Percentiles rank a stretch among this genome's conserved stretches.
These are phyloP conservation scores for Vanacampus margaritifer DNA, from an alignment of 2,113 vertebrate species.

Conservation along the genomic window DNA sequence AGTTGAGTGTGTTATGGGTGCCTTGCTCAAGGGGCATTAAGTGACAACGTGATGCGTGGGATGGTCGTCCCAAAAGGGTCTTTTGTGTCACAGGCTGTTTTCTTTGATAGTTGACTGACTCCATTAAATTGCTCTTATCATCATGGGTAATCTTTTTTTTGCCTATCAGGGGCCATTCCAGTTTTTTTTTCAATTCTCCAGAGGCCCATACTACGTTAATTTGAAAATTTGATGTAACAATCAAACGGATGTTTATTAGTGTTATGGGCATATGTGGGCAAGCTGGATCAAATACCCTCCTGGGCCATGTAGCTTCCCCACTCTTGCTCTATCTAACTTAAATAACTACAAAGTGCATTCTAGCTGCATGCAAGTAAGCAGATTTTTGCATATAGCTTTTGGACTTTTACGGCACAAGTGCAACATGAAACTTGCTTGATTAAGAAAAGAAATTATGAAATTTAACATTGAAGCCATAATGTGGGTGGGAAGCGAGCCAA, in stretches of 20 bases:
- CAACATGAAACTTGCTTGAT: neutral
- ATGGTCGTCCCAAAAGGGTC: neutral
- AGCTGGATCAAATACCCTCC: neutral
- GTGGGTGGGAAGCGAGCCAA: neutral
- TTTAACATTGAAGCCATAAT: neutral
- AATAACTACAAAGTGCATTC: neutral
- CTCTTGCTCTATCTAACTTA: neutral
- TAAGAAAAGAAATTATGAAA: neutral
- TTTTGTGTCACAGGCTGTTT: neutral
- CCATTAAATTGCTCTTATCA: neutral
- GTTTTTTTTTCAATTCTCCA: neutral
- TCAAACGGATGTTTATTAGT: neutral
- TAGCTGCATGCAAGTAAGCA: neutral
- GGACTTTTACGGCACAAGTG: too few relatives aligned
- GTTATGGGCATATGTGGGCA: neutral
- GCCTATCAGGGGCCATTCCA: neutral
- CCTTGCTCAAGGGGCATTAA: neutral
- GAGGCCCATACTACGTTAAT: neutral
- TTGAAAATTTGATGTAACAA: neutral
- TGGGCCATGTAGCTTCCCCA: neutral
- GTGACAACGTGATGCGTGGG: neutral
- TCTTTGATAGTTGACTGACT: neutral
- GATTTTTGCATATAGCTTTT: too few relatives aligned
- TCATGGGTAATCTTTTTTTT: neutral
- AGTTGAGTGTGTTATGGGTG: neutral